Evolutionary conservation across 2,797 vertebrate species (phyloP), one percentile per base, ranked within the genome.

Genomic region (Lepidocolaptes lacrymiger): DNA sequence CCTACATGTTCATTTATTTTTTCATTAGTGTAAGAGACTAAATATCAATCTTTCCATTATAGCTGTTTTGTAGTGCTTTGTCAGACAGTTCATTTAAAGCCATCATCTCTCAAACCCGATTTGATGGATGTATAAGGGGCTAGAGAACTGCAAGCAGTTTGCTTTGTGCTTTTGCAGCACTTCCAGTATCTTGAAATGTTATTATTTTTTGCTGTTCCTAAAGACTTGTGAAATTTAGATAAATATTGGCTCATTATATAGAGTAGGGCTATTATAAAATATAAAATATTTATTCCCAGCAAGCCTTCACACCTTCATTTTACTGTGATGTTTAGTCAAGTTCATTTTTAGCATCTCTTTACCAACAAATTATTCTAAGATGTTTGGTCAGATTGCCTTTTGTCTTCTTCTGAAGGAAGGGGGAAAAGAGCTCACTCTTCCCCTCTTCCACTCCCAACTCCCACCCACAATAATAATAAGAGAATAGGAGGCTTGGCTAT

Each of bases 1-100:
- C 43, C 55, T 87, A 64, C 2, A 15, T 46, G 34, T 80, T 94
- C 41, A 54, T 91, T 94, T 89, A 63, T 22, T 59, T 92, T 84
- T 92, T 92, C n/a, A 74, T 85, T 85, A 89, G 54, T 7, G 26
- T 77, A 84, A 76, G 18, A 91, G 49, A 69, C 32, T 92, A 95
- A 85, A 79, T 86, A 90, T 69, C 48, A 76, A 2, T 94, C 56
- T 93, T 75, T 49, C 49, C 13, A 12, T 63, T 88, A 83, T 67
- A 4, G 3, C 58, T 82, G 32, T 46, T 84, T 71, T 85, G 34
- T 61, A 73, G 67, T 49, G 51, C 61, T 79, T 87, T 92, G 51
- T 93, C 51, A 87, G 80, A 28, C 9, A 75, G 37, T 66, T 73
- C 74, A 93, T 88, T 83, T 91, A 67, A 85, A 93, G 32, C 5